These are phyloP conservation scores for Nettapus auritus DNA, from an alignment of 2,113 vertebrate species.

Conservation along the genomic window DNA sequence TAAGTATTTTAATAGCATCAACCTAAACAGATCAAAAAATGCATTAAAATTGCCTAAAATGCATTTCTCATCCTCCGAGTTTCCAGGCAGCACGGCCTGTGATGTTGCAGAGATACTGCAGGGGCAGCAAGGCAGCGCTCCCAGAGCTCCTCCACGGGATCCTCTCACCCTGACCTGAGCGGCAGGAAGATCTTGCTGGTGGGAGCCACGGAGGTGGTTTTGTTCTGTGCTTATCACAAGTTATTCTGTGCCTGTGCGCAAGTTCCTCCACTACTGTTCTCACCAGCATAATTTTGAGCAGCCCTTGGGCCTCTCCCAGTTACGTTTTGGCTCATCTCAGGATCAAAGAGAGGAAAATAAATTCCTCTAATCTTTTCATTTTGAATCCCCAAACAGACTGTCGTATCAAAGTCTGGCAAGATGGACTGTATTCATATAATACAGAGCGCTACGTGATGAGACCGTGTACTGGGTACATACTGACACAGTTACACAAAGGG, in stretches of 20 bases:
- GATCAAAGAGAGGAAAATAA: not conserved
- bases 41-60: not conserved
- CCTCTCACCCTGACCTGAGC: not conserved
- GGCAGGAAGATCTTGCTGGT: not conserved
- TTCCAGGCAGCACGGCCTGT: not conserved
- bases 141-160: not conserved
- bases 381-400: not conserved
- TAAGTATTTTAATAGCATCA: not conserved
- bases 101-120: not conserved
- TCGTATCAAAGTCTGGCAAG: not conserved
- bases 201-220: not conserved
- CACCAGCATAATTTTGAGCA: not conserved
- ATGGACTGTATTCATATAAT: not conserved
- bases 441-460: not conserved
- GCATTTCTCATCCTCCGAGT: not conserved
- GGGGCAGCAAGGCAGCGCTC: not conserved
- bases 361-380: not conserved
- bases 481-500: not conserved
- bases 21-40: not conserved
- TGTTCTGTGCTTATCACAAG: not conserved
- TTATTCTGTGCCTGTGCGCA: not conserved
- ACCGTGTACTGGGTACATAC: not conserved
- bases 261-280: not conserved
- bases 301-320: not conserved
- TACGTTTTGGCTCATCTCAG: not conserved